Conservation (phyloP, 2,113 vertebrate genomes). For the Holacanthus passer region DNA sequence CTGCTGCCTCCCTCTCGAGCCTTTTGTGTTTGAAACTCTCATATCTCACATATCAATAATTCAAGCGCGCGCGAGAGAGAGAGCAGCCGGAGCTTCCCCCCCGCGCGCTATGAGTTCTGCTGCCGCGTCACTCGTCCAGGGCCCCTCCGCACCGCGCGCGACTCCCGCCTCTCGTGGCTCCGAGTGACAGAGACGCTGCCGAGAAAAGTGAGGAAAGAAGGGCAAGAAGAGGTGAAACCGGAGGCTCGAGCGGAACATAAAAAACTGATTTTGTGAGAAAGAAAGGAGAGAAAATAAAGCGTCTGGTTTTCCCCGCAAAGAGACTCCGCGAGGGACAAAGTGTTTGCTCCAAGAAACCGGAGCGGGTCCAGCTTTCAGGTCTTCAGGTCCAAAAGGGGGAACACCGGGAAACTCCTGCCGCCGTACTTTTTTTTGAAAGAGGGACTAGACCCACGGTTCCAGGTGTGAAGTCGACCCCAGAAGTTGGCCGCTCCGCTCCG, state of each 20-base stretch:
- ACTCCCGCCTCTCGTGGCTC: slow-evolving; percentile 66
- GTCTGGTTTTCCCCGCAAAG: neutral
- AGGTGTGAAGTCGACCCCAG: slow-evolving; percentile 41
- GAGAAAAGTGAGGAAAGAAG: slow-evolving; percentile 17
- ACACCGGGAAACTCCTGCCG: slow-evolving; percentile 47
- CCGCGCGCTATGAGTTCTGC: slow-evolving; percentile 86
- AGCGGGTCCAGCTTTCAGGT: slow-evolving; percentile 13
- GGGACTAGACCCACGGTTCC: slow-evolving; percentile 36
- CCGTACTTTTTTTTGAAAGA: slow-evolving; percentile 33
- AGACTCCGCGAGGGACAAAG: slow-evolving; percentile 24
- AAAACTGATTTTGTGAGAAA: neutral
- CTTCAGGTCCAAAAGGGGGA: neutral
- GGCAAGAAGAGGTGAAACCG: slow-evolving; percentile 38
- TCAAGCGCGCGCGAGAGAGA: slow-evolving; percentile 85
- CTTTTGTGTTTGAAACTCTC: slow-evolving; percentile 89
- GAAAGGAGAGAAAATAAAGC: slow-evolving; percentile 13
- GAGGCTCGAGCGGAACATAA: slow-evolving; percentile 5
- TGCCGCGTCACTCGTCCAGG: slow-evolving; percentile 82
- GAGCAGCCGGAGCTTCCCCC: slow-evolving; percentile 80
- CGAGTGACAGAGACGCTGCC: slow-evolving; percentile 76
- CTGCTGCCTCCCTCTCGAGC: slow-evolving; percentile 72
- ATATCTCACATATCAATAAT: slow-evolving; percentile 89
- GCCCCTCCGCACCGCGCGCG: slow-evolving; percentile 78
- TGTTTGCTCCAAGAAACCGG: slow-evolving; percentile 22
- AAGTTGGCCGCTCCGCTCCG: slow-evolving; percentile 64